Conservation (phyloP, 37 sponge, comb jelly and placozoan genomes). For the Eunapius fragilis region DNA sequence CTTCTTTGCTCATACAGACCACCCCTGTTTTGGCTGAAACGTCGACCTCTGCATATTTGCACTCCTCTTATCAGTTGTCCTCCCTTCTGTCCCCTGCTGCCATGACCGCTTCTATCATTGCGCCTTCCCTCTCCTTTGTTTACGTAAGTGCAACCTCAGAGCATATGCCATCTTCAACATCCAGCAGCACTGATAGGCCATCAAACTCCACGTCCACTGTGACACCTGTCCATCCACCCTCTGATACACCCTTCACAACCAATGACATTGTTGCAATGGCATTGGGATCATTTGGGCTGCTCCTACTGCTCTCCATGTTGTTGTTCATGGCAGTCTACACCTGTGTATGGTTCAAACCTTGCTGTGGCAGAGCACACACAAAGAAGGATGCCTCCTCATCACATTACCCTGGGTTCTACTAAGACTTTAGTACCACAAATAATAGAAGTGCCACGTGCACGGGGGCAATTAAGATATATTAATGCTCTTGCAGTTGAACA, state of each 20-base stretch:
- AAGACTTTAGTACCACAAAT: neutral
- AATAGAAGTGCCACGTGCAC: too few species aligned
- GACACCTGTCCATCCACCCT: neutral
- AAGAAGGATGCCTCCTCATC: neutral
- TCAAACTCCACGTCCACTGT: neutral
- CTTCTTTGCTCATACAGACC: neutral
- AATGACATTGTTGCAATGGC: neutral
- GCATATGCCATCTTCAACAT: neutral
- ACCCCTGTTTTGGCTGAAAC: too few species aligned
- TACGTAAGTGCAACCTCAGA: neutral
- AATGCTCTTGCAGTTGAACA: neutral
- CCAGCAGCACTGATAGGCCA: neutral
- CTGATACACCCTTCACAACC: neutral
- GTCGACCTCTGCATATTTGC: too few species aligned
- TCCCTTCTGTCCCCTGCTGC: too few species aligned
- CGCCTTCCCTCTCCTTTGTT: neutral
- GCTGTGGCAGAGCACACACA: neutral
- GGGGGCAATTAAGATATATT: neutral
- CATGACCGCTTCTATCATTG: too few species aligned
- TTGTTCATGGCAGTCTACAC: neutral
- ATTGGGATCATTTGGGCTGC: neutral
- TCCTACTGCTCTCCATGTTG: neutral
- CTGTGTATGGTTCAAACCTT: neutral
- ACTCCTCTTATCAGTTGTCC: neutral
- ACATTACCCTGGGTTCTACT: neutral